Conservation (phyloP, 2,113 vertebrate species). For the Pogona vitticeps region DNA sequence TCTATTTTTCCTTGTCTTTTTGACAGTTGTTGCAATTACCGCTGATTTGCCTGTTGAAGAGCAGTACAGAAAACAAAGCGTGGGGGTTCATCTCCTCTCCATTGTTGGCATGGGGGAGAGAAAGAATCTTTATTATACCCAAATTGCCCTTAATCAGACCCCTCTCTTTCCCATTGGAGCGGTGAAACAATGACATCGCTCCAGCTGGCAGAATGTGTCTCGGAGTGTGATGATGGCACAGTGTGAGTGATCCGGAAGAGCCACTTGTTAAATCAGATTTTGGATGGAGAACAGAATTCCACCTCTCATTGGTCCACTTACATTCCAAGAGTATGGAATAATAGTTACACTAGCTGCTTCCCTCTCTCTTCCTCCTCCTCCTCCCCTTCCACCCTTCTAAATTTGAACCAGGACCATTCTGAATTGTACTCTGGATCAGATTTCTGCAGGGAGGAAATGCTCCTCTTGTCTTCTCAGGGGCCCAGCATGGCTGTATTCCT, state of each 20-base stretch:
- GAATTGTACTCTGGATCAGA: background rate
- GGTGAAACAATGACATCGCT: background rate
- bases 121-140: background rate
- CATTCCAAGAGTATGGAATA: background rate
- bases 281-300: background rate
- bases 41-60: background rate
- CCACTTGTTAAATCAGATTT: constrained; percentile 8
- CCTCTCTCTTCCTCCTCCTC: accelerated
- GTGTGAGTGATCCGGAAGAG: background rate
- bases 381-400: background rate
- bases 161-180: background rate
- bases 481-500: background rate
- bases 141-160: constrained; percentile 19
- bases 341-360: accelerated
- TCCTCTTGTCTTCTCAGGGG: no score
- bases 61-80: background rate
- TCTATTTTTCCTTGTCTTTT: background rate
- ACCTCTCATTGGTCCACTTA: constrained; percentile 14
- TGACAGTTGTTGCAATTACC: background rate
- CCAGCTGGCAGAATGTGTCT: background rate
- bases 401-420: background rate
- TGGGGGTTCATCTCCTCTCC: background rate
- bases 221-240: background rate
- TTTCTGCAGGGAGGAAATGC: no score
- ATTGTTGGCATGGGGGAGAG: background rate